Percentiles rank a stretch among this genome's conserved stretches.
Conservation (phyloP, 2,888 invertebrate species). For the Elysia crispata region DNA sequence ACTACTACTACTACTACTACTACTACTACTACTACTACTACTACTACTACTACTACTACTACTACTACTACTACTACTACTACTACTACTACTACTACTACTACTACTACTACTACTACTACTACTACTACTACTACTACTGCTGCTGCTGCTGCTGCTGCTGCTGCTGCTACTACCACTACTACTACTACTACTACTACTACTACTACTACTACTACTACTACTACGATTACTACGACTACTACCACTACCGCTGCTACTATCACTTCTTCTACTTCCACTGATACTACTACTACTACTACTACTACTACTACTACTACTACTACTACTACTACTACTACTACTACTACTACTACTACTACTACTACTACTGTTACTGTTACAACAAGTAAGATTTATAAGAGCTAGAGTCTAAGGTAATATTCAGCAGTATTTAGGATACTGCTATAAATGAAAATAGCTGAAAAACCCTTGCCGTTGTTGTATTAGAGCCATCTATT, state of each 20-base stretch:
- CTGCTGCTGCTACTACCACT: background rate
- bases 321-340: constrained; percentile 28
- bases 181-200: constrained; percentile 9
- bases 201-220: too few species aligned
- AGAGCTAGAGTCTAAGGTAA: too few species aligned
- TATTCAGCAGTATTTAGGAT: too few species aligned
- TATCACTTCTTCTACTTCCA: too few species aligned
- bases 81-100: constrained; percentile 28
- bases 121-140: constrained; percentile 28
- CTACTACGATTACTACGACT: too few species aligned
- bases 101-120: constrained; percentile 26
- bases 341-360: constrained; percentile 26
- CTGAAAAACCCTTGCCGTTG: too few species aligned
- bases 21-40: constrained; percentile 24
- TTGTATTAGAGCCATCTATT: too few species aligned
- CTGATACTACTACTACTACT: constrained; percentile 28
- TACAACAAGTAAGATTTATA: too few species aligned
- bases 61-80: constrained; percentile 28
- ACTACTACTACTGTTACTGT: constrained; percentile 28
- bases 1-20: constrained; percentile 30
- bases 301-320: constrained; percentile 28
- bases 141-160: background rate
- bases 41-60: constrained; percentile 28
- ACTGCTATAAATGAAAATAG: too few species aligned
- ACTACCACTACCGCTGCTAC: too few species aligned